Evolutionary conservation across 2,797 vertebrate species (phyloP).

Genomic region (Ibycter americanus): DNA sequence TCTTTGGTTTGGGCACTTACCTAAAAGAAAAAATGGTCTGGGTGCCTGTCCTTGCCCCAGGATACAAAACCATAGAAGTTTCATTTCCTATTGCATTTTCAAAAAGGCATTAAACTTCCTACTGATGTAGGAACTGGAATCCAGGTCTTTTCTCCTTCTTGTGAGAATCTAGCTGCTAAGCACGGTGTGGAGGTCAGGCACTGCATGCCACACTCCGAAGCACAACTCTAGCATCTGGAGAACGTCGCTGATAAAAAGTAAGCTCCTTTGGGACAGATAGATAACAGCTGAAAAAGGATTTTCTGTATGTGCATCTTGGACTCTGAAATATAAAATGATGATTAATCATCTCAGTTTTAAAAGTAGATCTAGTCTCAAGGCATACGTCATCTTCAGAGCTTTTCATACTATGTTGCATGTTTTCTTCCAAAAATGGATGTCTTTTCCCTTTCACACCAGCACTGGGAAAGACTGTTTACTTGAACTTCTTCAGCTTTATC

Average conservation of each 20-base stretch:
- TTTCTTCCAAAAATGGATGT: not conserved
- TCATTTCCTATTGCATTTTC: not conserved
- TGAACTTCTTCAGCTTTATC: not conserved
- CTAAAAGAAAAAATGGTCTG: not conserved
- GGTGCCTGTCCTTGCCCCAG: not conserved
- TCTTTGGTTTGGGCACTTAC: not conserved
- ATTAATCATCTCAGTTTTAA: not conserved
- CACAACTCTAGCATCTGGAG: not conserved
- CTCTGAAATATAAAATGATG: not conserved
- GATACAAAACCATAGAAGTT: not conserved
- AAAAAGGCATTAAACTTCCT: not conserved
- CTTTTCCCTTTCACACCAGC: not conserved
- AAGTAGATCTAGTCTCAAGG: not conserved
- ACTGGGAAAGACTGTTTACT: not conserved
- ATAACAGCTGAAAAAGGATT: not conserved
- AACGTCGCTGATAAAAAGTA: not conserved
- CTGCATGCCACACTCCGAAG: rapidly evolving
- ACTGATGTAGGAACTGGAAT: not conserved
- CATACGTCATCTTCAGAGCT: not conserved
- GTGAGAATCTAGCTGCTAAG: not conserved
- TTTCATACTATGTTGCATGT: not conserved
- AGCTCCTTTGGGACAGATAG: not conserved
- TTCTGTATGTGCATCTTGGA: not conserved
- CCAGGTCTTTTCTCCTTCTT: not conserved
- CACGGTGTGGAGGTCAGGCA: not conserved